Base-by-base conservation (phyloP, 1,140 invertebrate genomes). In the Cotesia typhae region DNA sequence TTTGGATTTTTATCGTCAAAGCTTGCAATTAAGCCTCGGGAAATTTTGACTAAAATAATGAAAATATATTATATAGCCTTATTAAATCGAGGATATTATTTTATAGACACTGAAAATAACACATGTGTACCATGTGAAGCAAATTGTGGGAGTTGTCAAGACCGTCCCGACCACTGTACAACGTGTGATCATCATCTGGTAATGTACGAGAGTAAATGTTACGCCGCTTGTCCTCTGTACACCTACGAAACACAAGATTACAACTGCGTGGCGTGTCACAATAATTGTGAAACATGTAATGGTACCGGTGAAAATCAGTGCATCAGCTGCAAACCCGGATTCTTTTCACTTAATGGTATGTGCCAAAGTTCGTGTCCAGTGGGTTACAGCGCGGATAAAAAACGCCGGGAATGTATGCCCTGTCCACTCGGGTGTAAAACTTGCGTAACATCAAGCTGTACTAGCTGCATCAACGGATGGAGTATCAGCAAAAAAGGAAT, bases 241-340 rank as follows among this genome's bases (percentile, higher is more conserved):
- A 94, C 93, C 0, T 95, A 91, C 80, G 93, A 95, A 85, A 94
- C 93, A 1, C 92, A 94, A 76, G 93, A 95, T 80, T 93, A 94
- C 83, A 91, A 90, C 77, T 96, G 94, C 83, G 89, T 90, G 10
- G 88, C 90, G 5, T 96, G 95, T 83, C 92, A 95, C 84, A 80
- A 89, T 9, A 91, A 91, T 5, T 97, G 95, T 83, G 92, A 92
- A 75, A 94, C 94, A 1, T 97, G 95, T 81, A 92, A 90, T 74
- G 94, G 94, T 20, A 90, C 92, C 4, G 90, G 90, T 35, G 90
- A 92, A 76, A 89, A 90, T 51, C 91, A 96, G 71, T 97, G 95
- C 84, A 91, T 96, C 51, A 91, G 92, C 10, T 96, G 95, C 84
- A 89, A 89, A 57, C 81, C 89, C 41, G 91, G 91, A 71, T 87